Percentiles rank a stretch among this genome's conserved stretches.
phyloP scores from a whole-genome alignment of 2,888 invertebrate species.

The Gymnocheta viridis region DNA sequence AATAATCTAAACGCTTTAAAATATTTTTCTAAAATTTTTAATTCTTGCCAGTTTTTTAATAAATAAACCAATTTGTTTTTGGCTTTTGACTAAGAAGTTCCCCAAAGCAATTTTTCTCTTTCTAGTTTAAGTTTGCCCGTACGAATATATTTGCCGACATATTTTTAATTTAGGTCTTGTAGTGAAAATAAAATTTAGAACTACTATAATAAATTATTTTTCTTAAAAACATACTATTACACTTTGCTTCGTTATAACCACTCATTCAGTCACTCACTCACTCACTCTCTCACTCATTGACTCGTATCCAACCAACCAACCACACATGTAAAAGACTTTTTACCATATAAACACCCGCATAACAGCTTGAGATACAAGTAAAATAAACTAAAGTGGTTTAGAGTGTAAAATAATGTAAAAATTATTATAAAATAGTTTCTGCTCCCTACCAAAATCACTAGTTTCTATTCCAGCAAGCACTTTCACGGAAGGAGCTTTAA shows the following conservation, averaged over 20 bases:
- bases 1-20: too few species aligned
- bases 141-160: neutral
- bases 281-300: too few species aligned
- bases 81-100: too few species aligned
- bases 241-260: conserved; percentile 49
- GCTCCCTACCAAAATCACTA: neutral
- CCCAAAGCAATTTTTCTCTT: too few species aligned
- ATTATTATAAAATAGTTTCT: conserved; percentile 50
- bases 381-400: conserved; percentile 66
- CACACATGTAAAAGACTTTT: conserved; percentile 7
- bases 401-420: conserved; percentile 48
- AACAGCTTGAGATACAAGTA: conserved; percentile 66
- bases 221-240: conserved; percentile 46
- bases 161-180: conserved; percentile 39
- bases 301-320: neutral
- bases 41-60: too few species aligned
- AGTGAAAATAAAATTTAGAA: conserved; percentile 34
- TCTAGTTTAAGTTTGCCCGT: too few species aligned
- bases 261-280: neutral
- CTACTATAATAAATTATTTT: conserved; percentile 53
- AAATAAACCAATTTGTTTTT: too few species aligned
- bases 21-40: too few species aligned
- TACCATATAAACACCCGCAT: conserved; percentile 50
- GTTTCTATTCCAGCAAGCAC: neutral
- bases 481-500: neutral